A percentile compares a stretch with the other conserved stretches of the same genome.
These are phyloP conservation scores for Myotis lucifugus DNA, from an alignment of 2,113 vertebrate species.

Conservation along the genomic window DNA sequence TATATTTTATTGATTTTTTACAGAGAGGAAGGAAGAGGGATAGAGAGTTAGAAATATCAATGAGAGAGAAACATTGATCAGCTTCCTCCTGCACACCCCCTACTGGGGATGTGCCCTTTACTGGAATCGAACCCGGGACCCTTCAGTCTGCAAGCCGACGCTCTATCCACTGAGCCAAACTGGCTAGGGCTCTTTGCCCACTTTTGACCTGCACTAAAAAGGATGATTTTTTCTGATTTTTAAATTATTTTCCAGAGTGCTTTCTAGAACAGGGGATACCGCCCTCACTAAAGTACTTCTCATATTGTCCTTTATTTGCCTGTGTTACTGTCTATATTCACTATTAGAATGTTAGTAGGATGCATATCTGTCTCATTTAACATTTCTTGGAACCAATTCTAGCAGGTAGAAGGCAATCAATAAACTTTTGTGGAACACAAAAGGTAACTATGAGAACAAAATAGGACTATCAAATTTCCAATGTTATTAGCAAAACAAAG, in stretches of 20 bases:
- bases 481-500: neutral
- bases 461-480: neutral
- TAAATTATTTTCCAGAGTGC: neutral
- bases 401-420: neutral
- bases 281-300: neutral
- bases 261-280: neutral
- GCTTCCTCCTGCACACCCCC: too few relatives aligned
- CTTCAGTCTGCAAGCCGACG: too few relatives aligned
- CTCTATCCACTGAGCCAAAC: too few relatives aligned
- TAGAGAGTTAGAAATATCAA: too few relatives aligned
- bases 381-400: neutral
- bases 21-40: too few relatives aligned
- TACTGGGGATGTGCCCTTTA: too few relatives aligned
- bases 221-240: neutral
- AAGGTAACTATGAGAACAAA: neutral
- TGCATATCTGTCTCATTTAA: neutral
- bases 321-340: neutral
- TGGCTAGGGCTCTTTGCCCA: neutral
- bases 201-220: neutral
- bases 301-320: neutral
- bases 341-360: neutral
- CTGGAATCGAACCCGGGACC: too few relatives aligned
- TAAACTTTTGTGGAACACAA: neutral
- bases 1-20: too few relatives aligned
- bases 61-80: too few relatives aligned